phyloP scores from a whole-genome alignment of 2,113 vertebrate species.

The Psittacus erithacus region DNA sequence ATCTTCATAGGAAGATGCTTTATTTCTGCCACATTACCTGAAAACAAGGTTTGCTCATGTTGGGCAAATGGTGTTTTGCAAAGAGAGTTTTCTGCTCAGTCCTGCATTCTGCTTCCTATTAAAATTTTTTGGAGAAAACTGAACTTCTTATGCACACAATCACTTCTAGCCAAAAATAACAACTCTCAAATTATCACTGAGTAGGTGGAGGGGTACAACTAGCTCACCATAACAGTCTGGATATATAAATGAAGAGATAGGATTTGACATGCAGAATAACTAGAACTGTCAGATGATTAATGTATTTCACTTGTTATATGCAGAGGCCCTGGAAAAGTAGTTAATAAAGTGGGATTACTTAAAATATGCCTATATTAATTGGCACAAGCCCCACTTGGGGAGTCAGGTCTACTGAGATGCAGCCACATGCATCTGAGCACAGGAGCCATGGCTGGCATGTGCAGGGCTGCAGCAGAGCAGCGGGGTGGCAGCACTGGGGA shows the following conservation, averaged over 20 bases:
- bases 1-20: background rate
- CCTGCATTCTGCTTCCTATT: background rate
- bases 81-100: background rate
- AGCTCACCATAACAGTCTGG: background rate
- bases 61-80: background rate
- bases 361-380: background rate
- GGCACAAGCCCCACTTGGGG: background rate
- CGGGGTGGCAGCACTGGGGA: rapidly evolving
- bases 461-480: background rate
- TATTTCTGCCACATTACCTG: background rate
- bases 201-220: constrained; percentile 9
- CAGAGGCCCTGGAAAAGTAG: background rate
- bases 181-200: constrained; percentile 27
- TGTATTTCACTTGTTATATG: background rate
- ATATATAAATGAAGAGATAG: background rate
- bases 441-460: rapidly evolving
- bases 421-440: rapidly evolving
- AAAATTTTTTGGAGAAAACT: background rate
- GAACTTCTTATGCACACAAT: background rate
- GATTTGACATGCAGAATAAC: background rate
- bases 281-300: constrained; percentile 30
- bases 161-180: background rate
- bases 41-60: background rate
- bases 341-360: background rate
- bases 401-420: background rate